A percentile compares a stretch with the other conserved stretches of the same genome.
phyloP scores from a whole-genome alignment of 2,797 vertebrate species.

The Geotria australis region DNA sequence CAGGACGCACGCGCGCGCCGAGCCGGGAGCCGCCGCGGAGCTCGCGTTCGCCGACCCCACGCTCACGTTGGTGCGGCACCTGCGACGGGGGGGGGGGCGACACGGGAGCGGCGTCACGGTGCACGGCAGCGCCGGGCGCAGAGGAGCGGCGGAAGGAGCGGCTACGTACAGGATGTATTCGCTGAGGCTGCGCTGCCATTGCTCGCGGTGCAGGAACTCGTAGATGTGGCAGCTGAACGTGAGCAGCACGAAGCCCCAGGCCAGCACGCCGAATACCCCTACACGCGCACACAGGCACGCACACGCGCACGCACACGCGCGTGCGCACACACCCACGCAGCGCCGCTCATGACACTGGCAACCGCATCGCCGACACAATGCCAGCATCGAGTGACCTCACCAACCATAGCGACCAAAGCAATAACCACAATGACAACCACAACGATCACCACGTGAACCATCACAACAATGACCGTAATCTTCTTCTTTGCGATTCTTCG shows the following conservation, averaged over 20 bases:
- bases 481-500: too few species aligned
- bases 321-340: too few species aligned
- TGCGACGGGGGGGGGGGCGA: conserved; percentile 8
- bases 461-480: too few species aligned
- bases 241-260: conserved; percentile 80
- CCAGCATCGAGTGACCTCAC: too few species aligned
- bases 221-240: conserved; percentile 95
- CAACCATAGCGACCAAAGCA: too few species aligned
- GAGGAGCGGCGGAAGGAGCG: background rate
- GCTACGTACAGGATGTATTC: conserved; percentile 71
- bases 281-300: background rate
- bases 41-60: conserved; percentile 12
- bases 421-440: too few species aligned
- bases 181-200: conserved; percentile 85
- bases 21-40: conserved; percentile 60
- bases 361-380: too few species aligned
- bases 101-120: background rate
- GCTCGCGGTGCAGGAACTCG: conserved; percentile 92
- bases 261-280: conserved; percentile 93
- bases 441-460: too few species aligned
- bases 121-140: too few species aligned
- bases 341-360: too few species aligned
- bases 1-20: conserved; percentile 68
- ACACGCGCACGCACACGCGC: too few species aligned
- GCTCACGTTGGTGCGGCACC: conserved; percentile 86